Evolutionary conservation across 2,888 invertebrate genomes (phyloP), one percentile per base, ranked within the genome.

Genomic region (Strigamia maritima): DNA sequence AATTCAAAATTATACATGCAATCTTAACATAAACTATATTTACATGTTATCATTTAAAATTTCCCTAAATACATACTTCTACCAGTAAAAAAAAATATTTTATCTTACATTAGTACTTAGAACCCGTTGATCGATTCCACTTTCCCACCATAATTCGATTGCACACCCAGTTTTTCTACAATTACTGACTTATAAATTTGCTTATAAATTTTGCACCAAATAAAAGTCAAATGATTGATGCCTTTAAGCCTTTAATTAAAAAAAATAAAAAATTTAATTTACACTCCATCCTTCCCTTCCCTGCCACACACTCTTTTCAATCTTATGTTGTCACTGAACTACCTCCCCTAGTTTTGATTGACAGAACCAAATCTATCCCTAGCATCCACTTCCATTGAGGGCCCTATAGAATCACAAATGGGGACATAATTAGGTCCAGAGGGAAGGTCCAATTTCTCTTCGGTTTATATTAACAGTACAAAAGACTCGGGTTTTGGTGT

Each of bases 341-440:
- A 60, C 19, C 60, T 60, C 60, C 60, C 60, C 60, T 60, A 10
- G 49, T 22, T 60, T 60, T 60, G 60, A 60, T 60, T 60, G 60
- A 60, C 60, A 60, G 60, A 22, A 24, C 60, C 60, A 60, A 60
- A 60, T 60, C 60, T 60, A 60, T 60, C 60, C 60, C 60, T 19
- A 19, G 60, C 60, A 60, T 60, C 60, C 24, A 60, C 60, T 60
- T 60, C 60, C 60, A 60, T 60, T 60, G 60, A 60, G 60, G 60
- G 60, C 24, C 60, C 60, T 60, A 60, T 24, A 60, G 60, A 60
- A 60, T 60, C 60, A 60, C 60, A 60, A 60, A 60, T 60, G 60
- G 60, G 60, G 60, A 60, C 60, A 60, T 60, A 60, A 60, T 60
- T 60, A 60, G 60, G 60, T 60, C 60, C 60, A 60, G 60, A 60